Percentiles rank a stretch among this genome's conserved stretches.
Evolutionary conservation across 1,140 invertebrate species (phyloP).

Genomic region (Pogonomyrmex californicus): DNA sequence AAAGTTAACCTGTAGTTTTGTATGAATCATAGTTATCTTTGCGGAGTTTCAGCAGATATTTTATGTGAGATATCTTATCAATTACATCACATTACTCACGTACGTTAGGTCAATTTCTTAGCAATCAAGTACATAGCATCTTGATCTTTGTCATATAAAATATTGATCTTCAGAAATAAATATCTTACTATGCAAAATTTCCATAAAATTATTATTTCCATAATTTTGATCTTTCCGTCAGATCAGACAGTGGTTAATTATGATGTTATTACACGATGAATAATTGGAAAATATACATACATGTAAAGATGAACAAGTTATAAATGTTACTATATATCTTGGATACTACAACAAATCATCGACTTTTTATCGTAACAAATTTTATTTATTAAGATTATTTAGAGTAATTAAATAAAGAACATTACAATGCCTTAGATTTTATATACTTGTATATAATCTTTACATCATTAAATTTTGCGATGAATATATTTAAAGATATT

Average conservation of each 20-base stretch:
- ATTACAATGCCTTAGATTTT: not conserved
- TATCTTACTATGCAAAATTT: slow-evolving; percentile 16
- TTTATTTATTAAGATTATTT: not conserved
- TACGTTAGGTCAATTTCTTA: slow-evolving; percentile 9
- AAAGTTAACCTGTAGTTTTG: slow-evolving; percentile 51
- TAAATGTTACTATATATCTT: not conserved
- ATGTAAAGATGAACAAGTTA: not conserved
- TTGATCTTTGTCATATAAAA: not conserved
- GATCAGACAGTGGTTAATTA: not conserved
- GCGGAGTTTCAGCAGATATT: not conserved
- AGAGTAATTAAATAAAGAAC: not conserved
- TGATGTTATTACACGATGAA: slow-evolving; percentile 6
- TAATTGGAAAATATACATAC: not conserved
- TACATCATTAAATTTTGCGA: not conserved
- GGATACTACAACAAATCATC: not conserved
- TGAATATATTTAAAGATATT: not conserved
- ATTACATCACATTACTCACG: slow-evolving; percentile 56
- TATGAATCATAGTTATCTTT: slow-evolving; percentile 70
- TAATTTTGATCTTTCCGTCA: not conserved
- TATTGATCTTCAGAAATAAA: slow-evolving; percentile 14
- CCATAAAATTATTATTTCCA: not conserved
- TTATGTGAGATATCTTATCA: slow-evolving; percentile 53
- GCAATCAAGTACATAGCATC: not conserved
- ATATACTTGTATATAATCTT: not conserved
- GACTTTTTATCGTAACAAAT: slow-evolving; percentile 14